Evolutionary conservation across 2,113 vertebrate species (phyloP).

Genomic region (Riparia riparia): DNA sequence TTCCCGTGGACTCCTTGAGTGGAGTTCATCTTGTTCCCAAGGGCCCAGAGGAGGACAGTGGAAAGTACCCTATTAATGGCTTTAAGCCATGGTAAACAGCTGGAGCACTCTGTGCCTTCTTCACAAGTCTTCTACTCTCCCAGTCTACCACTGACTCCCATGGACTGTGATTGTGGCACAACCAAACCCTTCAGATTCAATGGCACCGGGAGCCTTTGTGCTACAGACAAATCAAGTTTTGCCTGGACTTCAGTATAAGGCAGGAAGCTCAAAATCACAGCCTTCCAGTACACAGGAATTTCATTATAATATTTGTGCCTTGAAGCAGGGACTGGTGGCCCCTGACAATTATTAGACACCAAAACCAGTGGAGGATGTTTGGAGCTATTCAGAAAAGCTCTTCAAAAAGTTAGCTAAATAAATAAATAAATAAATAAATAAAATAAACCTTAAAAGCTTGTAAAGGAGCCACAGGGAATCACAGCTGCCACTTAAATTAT

Average conservation of each 20-base stretch:
- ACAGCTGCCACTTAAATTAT: slow-evolving; percentile 63
- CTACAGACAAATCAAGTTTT: background rate
- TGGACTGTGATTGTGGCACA: background rate
- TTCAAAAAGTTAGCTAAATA: slow-evolving; percentile 23
- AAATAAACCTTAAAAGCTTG: slow-evolving; percentile 53
- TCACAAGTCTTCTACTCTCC: background rate
- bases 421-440: background rate
- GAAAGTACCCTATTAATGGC: background rate
- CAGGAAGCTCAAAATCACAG: background rate
- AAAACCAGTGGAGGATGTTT: background rate
- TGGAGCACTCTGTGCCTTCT: fast-evolving
- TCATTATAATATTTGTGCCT: background rate
- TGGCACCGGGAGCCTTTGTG: fast-evolving
- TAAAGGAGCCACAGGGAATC: slow-evolving; percentile 48
- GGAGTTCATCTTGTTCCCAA: fast-evolving
- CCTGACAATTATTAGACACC: background rate
- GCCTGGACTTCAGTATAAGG: background rate
- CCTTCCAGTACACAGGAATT: background rate
- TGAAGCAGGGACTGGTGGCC: background rate
- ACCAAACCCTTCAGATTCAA: background rate
- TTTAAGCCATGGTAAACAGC: background rate
- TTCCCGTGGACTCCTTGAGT: background rate
- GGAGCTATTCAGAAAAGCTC: background rate
- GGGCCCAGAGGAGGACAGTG: background rate
- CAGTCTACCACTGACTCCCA: fast-evolving